Evolutionary conservation across 1,140 invertebrate genomes (phyloP).

Genomic region (Zaprionus africanus): DNA sequence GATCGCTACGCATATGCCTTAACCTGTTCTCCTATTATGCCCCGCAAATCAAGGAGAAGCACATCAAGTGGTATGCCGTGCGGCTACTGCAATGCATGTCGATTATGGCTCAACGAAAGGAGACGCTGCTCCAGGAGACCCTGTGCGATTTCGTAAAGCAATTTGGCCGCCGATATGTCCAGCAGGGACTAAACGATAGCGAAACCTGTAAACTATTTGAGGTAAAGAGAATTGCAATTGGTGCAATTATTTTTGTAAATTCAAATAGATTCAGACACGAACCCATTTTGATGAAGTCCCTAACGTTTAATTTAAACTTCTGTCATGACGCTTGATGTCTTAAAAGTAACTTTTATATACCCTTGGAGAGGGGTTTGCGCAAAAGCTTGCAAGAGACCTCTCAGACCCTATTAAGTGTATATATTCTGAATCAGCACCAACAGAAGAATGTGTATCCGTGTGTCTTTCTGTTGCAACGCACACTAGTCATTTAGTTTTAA

Average conservation of each 20-base stretch:
- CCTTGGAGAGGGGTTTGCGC: too few species aligned
- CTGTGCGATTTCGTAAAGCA: conserved; percentile 88
- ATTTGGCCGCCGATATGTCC: conserved; percentile 89
- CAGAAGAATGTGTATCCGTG: too few species aligned
- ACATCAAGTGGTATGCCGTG: conserved; percentile 90
- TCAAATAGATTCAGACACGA: background rate
- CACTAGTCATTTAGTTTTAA: too few species aligned
- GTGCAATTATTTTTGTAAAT: background rate
- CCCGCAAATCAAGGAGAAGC: conserved; percentile 89
- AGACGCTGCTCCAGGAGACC: conserved; percentile 91
- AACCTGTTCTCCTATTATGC: conserved; percentile 90
- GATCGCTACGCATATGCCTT: conserved; percentile 89
- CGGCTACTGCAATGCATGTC: conserved; percentile 90
- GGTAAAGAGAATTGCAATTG: conserved; percentile 53
- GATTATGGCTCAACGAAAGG: conserved; percentile 88
- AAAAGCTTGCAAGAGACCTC: too few species aligned
- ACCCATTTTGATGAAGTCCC: conserved; percentile 43
- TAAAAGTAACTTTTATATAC: too few species aligned
- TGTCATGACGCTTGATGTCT: too few species aligned
- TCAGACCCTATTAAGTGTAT: too few species aligned
- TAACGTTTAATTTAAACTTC: background rate
- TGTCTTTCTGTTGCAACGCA: too few species aligned
- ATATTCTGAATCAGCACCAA: too few species aligned
- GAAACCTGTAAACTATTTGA: conserved; percentile 86
- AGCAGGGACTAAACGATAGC: conserved; percentile 90